Base-by-base conservation (phyloP, 2,113 vertebrate genomes). In the Erpornis zantholeuca region DNA sequence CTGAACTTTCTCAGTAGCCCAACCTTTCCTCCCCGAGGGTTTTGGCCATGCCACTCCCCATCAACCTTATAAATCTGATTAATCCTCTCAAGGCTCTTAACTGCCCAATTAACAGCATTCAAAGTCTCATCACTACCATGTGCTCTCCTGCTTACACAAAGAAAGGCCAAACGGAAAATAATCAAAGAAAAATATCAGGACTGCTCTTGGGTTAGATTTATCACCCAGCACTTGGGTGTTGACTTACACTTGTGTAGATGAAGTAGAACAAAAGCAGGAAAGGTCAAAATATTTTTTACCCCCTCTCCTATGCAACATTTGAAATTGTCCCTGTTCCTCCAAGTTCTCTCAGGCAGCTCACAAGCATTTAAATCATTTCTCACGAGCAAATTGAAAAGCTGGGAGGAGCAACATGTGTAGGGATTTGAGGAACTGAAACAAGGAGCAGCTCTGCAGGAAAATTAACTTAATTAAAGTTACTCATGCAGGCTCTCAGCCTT, bases 381-480 rank as follows among this genome's bases (percentile, higher is more conserved):
- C 64, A 70, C 7, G 76, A 93, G 76, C 65, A 92, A 95, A 90
- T 1, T 56, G 92, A 76, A 92, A 96, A 92, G 61, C 65, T 49
- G 73, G 72, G 72, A 95, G 80, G 65, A 93, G 69, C 72, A 94
- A 94, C 79, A 87, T 15, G 38, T 73, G 81, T 89, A 64, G 85
- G 80, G 81, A 93, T 84, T 54, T 88, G 82, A 81, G 78, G 78
- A 91, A 90, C 53, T 63, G 94, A 95, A 96, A 93, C 93, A 89
- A 90, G 44, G 89, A 92, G 50, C 72, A 80, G 85, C 79, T 86
- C 87, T 45, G 76, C 82, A 89, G 59, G 79, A 94, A 96, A 84
- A 92, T 66, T 40, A 75, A 95, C 93, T 96, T 90, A 97, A 97
- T 97, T 96, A 93, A 97, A 97, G 88, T 88, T 94, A 95, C 68